phyloP scores from a whole-genome alignment of 35 echinoderm and acorn worm genomes.

The Apostichopus californicus region DNA sequence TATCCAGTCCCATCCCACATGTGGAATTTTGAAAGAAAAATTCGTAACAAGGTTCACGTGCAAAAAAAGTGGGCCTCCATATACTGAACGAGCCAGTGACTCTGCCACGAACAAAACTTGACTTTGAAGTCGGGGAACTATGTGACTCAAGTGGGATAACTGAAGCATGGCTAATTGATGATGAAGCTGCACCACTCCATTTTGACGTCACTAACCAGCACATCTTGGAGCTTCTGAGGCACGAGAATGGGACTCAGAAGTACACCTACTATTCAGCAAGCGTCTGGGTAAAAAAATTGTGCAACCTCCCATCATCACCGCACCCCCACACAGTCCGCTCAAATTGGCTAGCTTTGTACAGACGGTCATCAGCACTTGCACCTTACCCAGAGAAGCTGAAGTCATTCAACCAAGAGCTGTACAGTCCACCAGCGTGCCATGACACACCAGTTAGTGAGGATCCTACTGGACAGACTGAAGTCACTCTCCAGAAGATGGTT shows the following conservation, averaged over 20 bases:
- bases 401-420: neutral
- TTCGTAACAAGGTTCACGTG: too few relatives aligned
- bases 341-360: neutral
- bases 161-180: neutral
- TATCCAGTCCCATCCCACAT: too few relatives aligned
- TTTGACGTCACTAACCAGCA: neutral
- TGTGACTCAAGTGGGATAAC: slow-evolving; percentile 4
- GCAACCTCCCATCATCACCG: neutral
- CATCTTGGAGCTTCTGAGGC: neutral
- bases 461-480: neutral
- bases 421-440: neutral
- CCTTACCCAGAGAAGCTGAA: neutral
- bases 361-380: neutral
- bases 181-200: neutral
- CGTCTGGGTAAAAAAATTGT: neutral
- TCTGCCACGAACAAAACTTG: neutral
- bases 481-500: neutral
- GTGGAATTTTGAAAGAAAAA: too few relatives aligned
- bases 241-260: neutral
- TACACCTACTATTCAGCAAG: neutral
- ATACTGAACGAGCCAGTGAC: too few relatives aligned
- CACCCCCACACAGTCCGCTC: neutral
- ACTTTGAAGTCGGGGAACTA: neutral
- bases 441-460: neutral
- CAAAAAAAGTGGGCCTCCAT: too few relatives aligned